Conservation (phyloP, 2,113 vertebrate species). For the Merops nubicus region DNA sequence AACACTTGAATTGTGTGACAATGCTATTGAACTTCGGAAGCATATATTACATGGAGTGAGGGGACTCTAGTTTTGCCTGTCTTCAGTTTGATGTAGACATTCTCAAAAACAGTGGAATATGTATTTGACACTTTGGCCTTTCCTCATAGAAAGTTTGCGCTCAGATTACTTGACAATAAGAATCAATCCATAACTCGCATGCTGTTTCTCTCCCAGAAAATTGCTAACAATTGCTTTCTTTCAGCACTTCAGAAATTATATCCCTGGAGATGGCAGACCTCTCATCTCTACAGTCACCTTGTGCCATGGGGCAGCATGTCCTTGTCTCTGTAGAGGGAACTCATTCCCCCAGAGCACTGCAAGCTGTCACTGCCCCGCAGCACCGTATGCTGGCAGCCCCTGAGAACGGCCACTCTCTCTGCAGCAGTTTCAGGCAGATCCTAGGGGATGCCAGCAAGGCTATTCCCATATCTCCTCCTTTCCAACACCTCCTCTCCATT, state of each 20-base stretch:
- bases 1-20: conserved; percentile 32
- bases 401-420: not conserved
- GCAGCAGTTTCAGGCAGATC: not conserved
- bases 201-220: conserved; percentile 23
- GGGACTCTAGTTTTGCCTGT: not conserved
- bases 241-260: not conserved
- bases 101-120: conserved; percentile 8
- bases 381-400: not conserved
- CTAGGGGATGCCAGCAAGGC: not conserved
- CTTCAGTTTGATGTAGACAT: not conserved
- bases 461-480: not conserved
- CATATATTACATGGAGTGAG: not conserved
- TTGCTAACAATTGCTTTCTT: conserved; percentile 20
- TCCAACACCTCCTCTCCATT: not conserved
- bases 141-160: not conserved
- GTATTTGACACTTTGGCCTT: conserved; percentile 36
- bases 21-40: not conserved
- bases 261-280: not conserved
- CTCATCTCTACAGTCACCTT: not conserved
- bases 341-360: not conserved
- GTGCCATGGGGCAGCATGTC: not conserved
- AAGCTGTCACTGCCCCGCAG: not conserved
- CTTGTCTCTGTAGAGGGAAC: not conserved
- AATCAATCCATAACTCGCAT: conserved; percentile 13
- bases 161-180: conserved; percentile 25